Conservation (phyloP, 2,888 invertebrate genomes). For the Amiota communis region DNA sequence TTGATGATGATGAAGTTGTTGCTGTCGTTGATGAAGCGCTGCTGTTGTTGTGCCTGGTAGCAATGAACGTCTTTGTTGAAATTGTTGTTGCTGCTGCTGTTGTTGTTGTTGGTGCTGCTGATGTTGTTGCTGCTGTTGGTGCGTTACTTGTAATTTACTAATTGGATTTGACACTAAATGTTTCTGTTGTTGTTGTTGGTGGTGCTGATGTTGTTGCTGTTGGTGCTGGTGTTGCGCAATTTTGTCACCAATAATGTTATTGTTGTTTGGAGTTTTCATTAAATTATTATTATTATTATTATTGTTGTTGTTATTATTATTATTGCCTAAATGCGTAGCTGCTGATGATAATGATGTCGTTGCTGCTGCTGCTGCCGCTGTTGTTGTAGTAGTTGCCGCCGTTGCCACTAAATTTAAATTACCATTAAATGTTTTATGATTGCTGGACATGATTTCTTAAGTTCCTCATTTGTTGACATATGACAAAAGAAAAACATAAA, state of each 20-base stretch:
- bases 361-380: conserved; percentile 40
- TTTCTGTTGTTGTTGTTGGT: conserved; percentile 36
- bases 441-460: conserved; percentile 42
- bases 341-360: background rate
- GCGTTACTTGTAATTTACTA: conserved; percentile 42
- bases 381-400: conserved; percentile 39
- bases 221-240: conserved; percentile 50
- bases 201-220: conserved; percentile 44
- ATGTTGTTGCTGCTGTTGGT: conserved; percentile 47
- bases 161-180: conserved; percentile 38
- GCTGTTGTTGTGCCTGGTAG: conserved; percentile 37
- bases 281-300: conserved; percentile 54
- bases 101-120: conserved; percentile 44
- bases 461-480: conserved; percentile 34
- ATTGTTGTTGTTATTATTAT: conserved; percentile 7
- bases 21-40: conserved; percentile 29
- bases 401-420: conserved; percentile 31
- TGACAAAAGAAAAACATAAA: conserved; percentile 1
- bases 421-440: conserved; percentile 33
- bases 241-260: conserved; percentile 53
- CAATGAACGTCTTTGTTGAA: conserved; percentile 35
- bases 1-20: background rate
- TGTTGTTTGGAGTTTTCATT: conserved; percentile 58
- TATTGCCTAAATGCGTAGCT: conserved; percentile 13
- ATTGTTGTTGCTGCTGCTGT: conserved; percentile 41